phyloP scores from a whole-genome alignment of 2,797 vertebrate genomes.

The Rhinogobio ventralis region DNA sequence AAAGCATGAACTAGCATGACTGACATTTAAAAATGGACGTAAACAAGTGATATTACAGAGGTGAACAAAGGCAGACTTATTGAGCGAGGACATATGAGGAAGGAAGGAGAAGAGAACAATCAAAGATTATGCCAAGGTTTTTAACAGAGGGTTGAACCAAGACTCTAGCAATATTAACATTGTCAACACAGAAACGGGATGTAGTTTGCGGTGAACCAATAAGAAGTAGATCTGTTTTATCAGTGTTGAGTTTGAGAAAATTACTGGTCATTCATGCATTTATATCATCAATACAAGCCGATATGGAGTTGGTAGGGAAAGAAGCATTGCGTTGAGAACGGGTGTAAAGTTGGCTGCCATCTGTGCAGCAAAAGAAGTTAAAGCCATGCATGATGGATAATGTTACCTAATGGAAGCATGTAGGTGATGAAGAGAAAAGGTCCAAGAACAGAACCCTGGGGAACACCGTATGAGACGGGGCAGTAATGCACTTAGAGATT shows the following conservation, averaged over 20 bases:
- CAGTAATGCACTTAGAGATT: background rate
- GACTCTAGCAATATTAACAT: no score
- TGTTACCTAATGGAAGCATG: background rate
- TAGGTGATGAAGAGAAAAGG: background rate
- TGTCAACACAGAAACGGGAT: no score
- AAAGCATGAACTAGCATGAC: background rate
- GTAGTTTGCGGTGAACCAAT: no score
- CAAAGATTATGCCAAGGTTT: background rate
- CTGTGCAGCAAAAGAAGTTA: background rate
- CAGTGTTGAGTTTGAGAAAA: background rate
- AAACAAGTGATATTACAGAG: background rate
- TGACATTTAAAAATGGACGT: background rate
- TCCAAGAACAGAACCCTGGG: background rate
- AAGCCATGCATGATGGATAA: background rate
- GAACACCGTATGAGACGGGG: background rate
- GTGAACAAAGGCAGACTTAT: background rate
- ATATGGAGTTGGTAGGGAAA: background rate
- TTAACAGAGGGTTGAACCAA: background rate
- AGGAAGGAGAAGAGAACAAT: background rate
- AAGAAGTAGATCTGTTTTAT: no score
- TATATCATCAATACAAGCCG: background rate
- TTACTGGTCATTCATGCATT: background rate
- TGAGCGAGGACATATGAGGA: background rate
- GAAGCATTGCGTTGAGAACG: background rate
- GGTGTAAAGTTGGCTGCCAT: background rate